phyloP scores from a whole-genome alignment of 1,140 invertebrate genomes.

The Diabrotica undecimpunctata region DNA sequence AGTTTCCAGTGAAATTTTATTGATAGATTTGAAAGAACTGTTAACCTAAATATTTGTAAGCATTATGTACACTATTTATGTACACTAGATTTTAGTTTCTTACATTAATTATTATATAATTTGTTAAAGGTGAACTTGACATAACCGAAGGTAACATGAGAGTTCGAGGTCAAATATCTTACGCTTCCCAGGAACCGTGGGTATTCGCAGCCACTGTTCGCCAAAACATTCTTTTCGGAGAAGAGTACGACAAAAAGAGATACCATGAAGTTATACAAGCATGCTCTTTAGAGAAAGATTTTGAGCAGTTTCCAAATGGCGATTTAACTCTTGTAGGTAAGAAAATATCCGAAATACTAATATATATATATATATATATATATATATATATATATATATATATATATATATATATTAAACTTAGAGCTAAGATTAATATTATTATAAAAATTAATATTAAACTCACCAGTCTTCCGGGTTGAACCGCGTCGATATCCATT shows the following conservation, averaged over 20 bases:
- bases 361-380: background rate
- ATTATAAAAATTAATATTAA: too few relatives aligned
- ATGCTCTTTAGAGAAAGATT: constrained; percentile 64
- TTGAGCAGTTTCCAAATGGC: constrained; percentile 68
- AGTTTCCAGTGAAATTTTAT: too few relatives aligned
- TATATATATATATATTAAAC: too few relatives aligned
- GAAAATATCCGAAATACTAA: background rate
- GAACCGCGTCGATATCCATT: too few relatives aligned
- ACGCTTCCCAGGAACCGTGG: constrained; percentile 76
- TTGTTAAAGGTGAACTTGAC: constrained; percentile 57
- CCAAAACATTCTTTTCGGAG: constrained; percentile 77
- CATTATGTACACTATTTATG: too few relatives aligned
- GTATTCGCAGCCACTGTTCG: constrained; percentile 58
- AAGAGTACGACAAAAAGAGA: constrained; percentile 56
- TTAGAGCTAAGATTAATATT: too few relatives aligned
- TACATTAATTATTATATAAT: too few relatives aligned
- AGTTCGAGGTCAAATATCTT: constrained; percentile 59
- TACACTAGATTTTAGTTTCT: too few relatives aligned
- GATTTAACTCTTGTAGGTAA: background rate
- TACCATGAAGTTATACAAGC: constrained; percentile 59
- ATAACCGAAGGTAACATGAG: constrained; percentile 53
- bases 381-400: too few relatives aligned
- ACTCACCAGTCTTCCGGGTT: too few relatives aligned
- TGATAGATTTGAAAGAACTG: too few relatives aligned
- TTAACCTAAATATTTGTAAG: too few relatives aligned